Base-by-base conservation (phyloP, 2,113 vertebrate species). In the Cinclus cinclus region DNA sequence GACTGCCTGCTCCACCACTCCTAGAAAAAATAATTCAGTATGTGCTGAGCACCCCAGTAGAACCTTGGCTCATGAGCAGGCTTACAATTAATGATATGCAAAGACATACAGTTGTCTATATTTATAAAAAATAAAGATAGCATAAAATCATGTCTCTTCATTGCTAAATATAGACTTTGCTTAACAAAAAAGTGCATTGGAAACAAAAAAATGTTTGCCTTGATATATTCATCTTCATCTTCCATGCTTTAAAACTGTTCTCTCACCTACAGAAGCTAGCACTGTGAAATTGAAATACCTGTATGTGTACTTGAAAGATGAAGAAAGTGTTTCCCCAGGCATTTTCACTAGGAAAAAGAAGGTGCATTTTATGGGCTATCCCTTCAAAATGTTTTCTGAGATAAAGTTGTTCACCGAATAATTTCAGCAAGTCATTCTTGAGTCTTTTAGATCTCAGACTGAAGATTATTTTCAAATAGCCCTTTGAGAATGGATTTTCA, bases 331-430 rank as follows among this genome's bases (percentile, higher is more conserved):
- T 85, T 89, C 84, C 0, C 1, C n/a, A 39, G 70, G 76, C 73
- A 73, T 89, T 92, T 87, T 86, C 73, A 15, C 56, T 87, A 71
- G 62, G 83, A 76, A 95, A 95, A 91, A 77, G 65, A 76, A 89
- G 35, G 87, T 2, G 0, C n/a, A 46, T 92, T 79, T 94, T 85
- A 74, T 33, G 31, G 76, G 42, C n/a, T 73, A 55, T 44, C 44
- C 50, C 63, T 95, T 92, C 75, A 92, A 90, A 96, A 87, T 42
- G 35, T 87, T 87, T 94, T 94, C 78, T 46, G 89, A 95, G 78
- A 73, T 73, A 65, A 87, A 95, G 55, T 50, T 89, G 71, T 83
- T 91, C 82, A 69, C 25, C 53, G 78, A 67, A 83, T 91, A 83
- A 91, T 92, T 95, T 92, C 63, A 83, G 37, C 24, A 80, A 94